Percentiles rank a stretch among this genome's conserved stretches.
phyloP scores from a whole-genome alignment of 2,113 vertebrate genomes.

The Ailuropoda melanoleuca region DNA sequence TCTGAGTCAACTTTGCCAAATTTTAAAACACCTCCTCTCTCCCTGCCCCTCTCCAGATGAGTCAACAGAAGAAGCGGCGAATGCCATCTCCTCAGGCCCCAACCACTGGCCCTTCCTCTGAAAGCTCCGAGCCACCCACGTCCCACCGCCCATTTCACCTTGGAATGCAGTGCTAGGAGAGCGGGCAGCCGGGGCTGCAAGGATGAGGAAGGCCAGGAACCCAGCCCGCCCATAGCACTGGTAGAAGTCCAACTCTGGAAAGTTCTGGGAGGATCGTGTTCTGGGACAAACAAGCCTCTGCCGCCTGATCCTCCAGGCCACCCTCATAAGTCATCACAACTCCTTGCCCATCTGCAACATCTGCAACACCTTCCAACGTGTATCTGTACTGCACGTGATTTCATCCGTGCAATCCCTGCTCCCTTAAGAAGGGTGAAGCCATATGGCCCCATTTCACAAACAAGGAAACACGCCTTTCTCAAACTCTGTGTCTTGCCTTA shows the following conservation, averaged over 20 bases:
- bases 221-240: neutral
- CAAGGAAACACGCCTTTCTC: neutral
- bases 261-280: neutral
- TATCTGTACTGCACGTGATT: neutral
- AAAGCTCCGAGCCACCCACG: no score
- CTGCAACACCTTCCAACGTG: accelerated
- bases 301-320: neutral
- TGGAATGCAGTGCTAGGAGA: no score
- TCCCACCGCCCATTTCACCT: neutral
- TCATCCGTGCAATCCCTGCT: neutral
- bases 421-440: no score
- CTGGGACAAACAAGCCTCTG: neutral
- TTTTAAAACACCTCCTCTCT: neutral
- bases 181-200: neutral
- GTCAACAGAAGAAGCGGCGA: accelerated
- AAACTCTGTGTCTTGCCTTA: neutral
- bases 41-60: neutral
- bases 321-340: neutral
- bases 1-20: neutral
- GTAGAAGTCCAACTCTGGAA: neutral
- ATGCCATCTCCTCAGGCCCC: neutral
- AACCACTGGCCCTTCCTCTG: neutral
- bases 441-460: neutral
- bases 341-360: accelerated
- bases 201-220: neutral